Conservation (phyloP, 2,888 invertebrate species). For the Drosophila paranaensis region DNA sequence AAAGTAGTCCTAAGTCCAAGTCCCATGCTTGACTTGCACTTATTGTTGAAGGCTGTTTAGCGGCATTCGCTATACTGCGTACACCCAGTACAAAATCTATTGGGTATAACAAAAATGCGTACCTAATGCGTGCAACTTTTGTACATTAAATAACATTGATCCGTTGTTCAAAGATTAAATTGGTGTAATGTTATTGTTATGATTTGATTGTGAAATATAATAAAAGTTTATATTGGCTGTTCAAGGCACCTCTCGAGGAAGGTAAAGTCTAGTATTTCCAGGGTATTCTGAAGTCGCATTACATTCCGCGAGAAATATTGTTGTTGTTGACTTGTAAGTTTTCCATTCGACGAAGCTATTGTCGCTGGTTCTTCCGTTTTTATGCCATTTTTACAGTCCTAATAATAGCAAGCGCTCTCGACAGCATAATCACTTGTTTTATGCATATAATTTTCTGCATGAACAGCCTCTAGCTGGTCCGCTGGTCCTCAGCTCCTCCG, state of each 20-base stretch:
- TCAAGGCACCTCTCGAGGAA: too few species aligned
- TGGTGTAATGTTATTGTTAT: too few species aligned
- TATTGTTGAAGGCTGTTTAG: conserved; percentile 59
- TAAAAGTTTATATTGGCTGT: too few species aligned
- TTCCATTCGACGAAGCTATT: conserved; percentile 41
- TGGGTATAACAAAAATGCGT: too few species aligned
- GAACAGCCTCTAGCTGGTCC: conserved; percentile 51
- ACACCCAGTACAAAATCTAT: conserved; percentile 5
- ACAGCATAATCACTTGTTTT: conserved; percentile 77
- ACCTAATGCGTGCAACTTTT: too few species aligned
- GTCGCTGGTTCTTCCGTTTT: conserved; percentile 50
- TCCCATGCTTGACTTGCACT: conserved; percentile 61
- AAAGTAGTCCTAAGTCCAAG: conserved; percentile 40
- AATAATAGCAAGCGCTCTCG: conserved; percentile 67
- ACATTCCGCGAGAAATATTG: not conserved
- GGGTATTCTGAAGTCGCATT: not conserved
- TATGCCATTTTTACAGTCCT: conserved; percentile 59
- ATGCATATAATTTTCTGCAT: conserved; percentile 81
- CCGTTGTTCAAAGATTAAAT: not conserved
- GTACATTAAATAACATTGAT: not conserved
- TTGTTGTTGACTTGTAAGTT: conserved; percentile 46
- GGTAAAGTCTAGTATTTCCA: not conserved
- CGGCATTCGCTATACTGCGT: conserved; percentile 30
- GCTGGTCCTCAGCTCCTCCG: not conserved
- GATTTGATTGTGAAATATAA: too few species aligned